Evolutionary conservation across 2,888 invertebrate species (phyloP), one percentile per base, ranked within the genome.

Genomic region (Gibbula magus): DNA sequence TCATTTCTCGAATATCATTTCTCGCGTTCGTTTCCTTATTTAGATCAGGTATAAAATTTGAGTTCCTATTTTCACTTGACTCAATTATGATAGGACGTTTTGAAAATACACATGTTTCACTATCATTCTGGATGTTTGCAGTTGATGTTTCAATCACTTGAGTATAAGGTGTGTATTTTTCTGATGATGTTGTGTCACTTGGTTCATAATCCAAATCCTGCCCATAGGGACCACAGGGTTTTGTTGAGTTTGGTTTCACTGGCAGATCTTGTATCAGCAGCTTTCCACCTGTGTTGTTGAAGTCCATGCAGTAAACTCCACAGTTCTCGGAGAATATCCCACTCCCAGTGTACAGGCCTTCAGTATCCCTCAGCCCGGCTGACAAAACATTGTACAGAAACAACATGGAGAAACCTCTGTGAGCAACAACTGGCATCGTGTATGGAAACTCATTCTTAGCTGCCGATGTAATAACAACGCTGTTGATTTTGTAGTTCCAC

Each of bases 371-470:
- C 1, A 96, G 95, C 20, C 96, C 96, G 0, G 97, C 93, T 0
- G 95, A 95, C 10, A 97, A 90, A 2, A 97, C 94, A 88, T 96
- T 96, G 0, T 95, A 95, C 81, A 96, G 81, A 2, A 95, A 93
- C 0, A 94, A 93, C 79, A 95, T 94, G 0, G 96, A 95, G 94
- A 95, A 97, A 3, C 95, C 94, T 79, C 95, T 94, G 90, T 96
- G 96, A 4, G 94, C 94, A 29, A 86, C 83, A 16, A 90, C 80
- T 0, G 91, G 86, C 0, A 88, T 79, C 4, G 88, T 83, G 13
- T 88, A 81, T 0, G 97, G 97, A 81, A 96, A 91, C 89, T 96
- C 96, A 0, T 96, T 96, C 88, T 96, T 96, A 97, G 97, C 97
- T 93, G 96, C 88, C 0, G 96, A 95, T 0, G 96, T 94, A 86